Conservation (phyloP, 2,888 invertebrate genomes). For the Xestia sexstrigata region DNA sequence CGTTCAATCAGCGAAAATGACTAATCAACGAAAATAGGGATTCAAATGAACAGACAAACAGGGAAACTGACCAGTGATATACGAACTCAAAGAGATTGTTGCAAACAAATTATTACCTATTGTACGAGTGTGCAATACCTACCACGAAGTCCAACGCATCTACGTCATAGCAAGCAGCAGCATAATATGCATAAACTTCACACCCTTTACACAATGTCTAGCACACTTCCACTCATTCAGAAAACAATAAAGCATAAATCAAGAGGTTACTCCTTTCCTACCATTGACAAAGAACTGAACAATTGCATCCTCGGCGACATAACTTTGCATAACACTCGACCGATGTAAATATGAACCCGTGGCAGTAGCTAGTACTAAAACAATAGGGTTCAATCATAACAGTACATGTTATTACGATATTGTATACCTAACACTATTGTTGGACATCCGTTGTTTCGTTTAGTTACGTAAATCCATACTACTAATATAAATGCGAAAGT, state of each 20-base stretch:
- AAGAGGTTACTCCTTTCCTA: background rate
- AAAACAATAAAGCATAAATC: constrained; percentile 46
- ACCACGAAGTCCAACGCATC: background rate
- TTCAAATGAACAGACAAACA: background rate
- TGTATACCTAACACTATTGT: constrained; percentile 49
- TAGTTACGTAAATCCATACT: constrained; percentile 8
- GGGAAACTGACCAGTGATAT: background rate
- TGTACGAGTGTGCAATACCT: background rate
- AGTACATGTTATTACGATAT: constrained; percentile 30
- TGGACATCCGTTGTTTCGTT: constrained; percentile 6
- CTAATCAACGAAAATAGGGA: background rate
- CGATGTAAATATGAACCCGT: constrained; percentile 45
- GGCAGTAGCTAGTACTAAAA: constrained; percentile 20
- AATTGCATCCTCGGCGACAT: constrained; percentile 32
- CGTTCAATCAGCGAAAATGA: background rate
- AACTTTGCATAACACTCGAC: constrained; percentile 36
- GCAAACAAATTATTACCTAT: background rate
- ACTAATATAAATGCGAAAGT: background rate
- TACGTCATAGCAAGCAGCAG: too few relatives aligned
- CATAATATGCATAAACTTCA: background rate
- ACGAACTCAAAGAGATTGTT: background rate
- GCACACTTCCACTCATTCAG: constrained; percentile 10
- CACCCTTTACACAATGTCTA: constrained; percentile 18
- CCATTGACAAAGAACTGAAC: constrained; percentile 31
- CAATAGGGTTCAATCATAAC: constrained; percentile 55